phyloP scores from a whole-genome alignment of 2,113 vertebrate genomes.

The Gasterosteus nipponicus region DNA sequence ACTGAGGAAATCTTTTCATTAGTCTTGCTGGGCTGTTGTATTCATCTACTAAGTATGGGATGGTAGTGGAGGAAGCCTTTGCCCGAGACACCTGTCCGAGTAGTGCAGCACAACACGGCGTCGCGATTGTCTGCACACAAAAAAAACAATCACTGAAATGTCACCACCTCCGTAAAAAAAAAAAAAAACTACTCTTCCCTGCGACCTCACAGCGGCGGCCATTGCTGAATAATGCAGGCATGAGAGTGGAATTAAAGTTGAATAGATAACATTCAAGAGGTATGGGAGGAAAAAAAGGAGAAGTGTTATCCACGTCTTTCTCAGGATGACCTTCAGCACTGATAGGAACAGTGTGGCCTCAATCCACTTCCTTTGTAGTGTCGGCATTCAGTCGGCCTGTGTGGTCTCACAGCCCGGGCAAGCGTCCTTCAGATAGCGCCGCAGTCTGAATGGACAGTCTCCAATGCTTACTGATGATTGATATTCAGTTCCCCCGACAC shows the following conservation, averaged over 20 bases:
- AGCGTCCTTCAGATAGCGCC: conserved; percentile 69
- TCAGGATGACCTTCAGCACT: conserved; percentile 67
- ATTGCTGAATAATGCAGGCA: conserved; percentile 34
- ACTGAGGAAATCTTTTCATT: conserved; percentile 31
- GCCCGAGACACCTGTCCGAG: conserved; percentile 57
- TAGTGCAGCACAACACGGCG: conserved; percentile 33
- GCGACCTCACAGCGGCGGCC: conserved; percentile 6
- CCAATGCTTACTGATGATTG: conserved; percentile 72
- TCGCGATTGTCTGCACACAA: conserved; percentile 36
- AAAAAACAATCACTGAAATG: conserved; percentile 51
- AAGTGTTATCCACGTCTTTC: conserved; percentile 43
- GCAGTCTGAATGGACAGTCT: conserved; percentile 67
- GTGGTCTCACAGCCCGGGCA: conserved; percentile 54
- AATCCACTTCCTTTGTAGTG: conserved; percentile 65
- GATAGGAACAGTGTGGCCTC: conserved; percentile 59
- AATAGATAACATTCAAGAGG: conserved; percentile 57
- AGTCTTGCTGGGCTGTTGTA: conserved; percentile 8
- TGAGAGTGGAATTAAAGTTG: conserved; percentile 49
- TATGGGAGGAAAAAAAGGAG: conserved; percentile 19
- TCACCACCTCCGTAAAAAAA: conserved; percentile 21
- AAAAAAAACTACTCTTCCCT: conserved; percentile 32
- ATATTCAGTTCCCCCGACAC: conserved; percentile 79
- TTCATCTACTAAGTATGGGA: conserved; percentile 19
- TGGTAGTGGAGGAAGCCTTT: conserved; percentile 35
- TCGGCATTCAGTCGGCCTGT: conserved; percentile 55